Evolutionary conservation across 2,113 vertebrate species (phyloP).

Genomic region (Dascyllus trimaculatus): DNA sequence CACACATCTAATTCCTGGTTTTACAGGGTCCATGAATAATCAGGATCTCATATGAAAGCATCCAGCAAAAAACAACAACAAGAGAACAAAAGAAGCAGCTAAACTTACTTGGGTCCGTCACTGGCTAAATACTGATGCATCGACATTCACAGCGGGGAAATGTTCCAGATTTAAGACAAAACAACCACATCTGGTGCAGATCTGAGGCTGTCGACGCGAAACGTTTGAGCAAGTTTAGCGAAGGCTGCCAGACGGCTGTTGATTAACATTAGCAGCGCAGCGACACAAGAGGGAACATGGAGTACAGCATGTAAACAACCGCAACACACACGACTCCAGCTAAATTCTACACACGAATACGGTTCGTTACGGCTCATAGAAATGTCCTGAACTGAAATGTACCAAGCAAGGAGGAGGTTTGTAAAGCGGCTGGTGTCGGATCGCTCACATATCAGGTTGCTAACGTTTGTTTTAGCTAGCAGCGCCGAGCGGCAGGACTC

Average conservation of each 20-base stretch:
- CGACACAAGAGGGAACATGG: slow-evolving; percentile 30
- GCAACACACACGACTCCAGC: background rate
- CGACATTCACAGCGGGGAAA: background rate
- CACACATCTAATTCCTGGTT: background rate
- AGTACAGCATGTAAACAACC: slow-evolving; percentile 55
- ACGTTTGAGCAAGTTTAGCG: slow-evolving; percentile 1
- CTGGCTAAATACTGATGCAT: background rate
- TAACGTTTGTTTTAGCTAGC: slow-evolving; percentile 73
- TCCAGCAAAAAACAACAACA: background rate
- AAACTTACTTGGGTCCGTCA: background rate
- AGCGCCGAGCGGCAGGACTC: slow-evolving; percentile 51
- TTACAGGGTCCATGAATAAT: slow-evolving; percentile 4
- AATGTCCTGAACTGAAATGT: background rate
- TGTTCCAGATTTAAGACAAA: background rate
- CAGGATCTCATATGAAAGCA: background rate
- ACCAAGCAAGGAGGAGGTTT: background rate
- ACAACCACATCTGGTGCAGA: background rate
- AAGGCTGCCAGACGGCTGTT: slow-evolving; percentile 50
- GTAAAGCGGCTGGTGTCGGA: background rate
- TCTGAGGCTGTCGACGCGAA: background rate
- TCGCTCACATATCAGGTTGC: slow-evolving; percentile 29
- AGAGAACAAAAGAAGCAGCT: slow-evolving; percentile 34
- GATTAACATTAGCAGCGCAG: slow-evolving; percentile 55
- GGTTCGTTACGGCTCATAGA: no score
- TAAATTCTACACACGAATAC: background rate